A percentile compares a stretch with the other conserved stretches of the same genome.
These are phyloP conservation scores for Sympetrum striolatum DNA, from an alignment of 2,888 invertebrate genomes.

Conservation along the genomic window DNA sequence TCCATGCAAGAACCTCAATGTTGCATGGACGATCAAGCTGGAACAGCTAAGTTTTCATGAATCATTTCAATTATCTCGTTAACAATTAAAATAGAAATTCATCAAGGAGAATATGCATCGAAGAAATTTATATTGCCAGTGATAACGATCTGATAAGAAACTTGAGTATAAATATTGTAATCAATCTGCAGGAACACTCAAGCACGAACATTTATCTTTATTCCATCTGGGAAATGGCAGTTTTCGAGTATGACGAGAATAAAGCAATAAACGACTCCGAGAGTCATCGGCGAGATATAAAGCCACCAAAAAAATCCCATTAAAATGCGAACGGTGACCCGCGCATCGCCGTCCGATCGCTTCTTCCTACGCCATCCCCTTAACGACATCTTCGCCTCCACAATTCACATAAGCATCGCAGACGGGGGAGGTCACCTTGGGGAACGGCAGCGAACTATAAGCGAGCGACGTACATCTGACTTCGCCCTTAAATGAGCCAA, in stretches of 20 bases:
- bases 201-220: too few species aligned
- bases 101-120: too few species aligned
- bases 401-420: neutral
- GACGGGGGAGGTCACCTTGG: neutral
- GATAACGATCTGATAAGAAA: too few species aligned
- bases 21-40: too few species aligned
- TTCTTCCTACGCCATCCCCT: neutral
- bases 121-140: too few species aligned
- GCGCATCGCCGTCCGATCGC: neutral
- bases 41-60: too few species aligned
- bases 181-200: too few species aligned
- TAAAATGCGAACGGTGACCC: neutral
- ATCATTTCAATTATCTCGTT: too few species aligned
- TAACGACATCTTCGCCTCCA: neutral
- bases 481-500: neutral
- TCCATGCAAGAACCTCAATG: too few species aligned
- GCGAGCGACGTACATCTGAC: neutral
- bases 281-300: neutral
- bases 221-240: neutral
- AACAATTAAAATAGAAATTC: too few species aligned
- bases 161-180: too few species aligned
- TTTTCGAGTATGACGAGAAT: neutral
- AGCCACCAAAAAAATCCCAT: neutral
- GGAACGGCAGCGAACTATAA: neutral
- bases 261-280: neutral